These are phyloP conservation scores for Sminthopsis crassicaudata DNA, from an alignment of 2,113 vertebrate genomes.

Conservation along the genomic window DNA sequence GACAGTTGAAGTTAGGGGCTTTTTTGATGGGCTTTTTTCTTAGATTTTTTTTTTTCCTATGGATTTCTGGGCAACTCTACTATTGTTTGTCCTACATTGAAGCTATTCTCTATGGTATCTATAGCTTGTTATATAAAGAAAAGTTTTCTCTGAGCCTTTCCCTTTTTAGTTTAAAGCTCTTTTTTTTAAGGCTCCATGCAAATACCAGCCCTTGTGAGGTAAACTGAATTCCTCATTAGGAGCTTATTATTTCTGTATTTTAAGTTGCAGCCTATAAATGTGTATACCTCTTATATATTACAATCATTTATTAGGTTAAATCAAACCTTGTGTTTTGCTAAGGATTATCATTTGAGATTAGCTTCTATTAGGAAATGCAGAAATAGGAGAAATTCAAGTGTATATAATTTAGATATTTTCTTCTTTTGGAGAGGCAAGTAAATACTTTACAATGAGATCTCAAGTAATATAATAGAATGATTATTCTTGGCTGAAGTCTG, in stretches of 20 bases:
- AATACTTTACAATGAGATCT: neutral
- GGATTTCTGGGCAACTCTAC: neutral
- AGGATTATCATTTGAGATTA: neutral
- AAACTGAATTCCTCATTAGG: neutral
- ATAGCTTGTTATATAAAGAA: neutral
- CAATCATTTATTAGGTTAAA: slow-evolving; percentile 6
- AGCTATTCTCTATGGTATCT: neutral
- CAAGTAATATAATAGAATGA: neutral
- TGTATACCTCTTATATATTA: neutral
- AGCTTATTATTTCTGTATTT: neutral
- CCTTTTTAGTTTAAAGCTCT: neutral
- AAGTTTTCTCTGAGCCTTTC: neutral
- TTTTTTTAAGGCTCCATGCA: neutral
- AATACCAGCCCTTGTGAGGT: neutral
- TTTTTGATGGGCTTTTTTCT: too few relatives aligned
- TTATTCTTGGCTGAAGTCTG: slow-evolving; percentile 7
- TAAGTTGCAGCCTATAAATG: neutral
- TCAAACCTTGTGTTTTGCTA: neutral
- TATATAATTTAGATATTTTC: neutral
- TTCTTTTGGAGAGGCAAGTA: slow-evolving; percentile 2
- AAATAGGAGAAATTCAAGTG: neutral
- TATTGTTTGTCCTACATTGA: neutral
- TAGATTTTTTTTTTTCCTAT: neutral
- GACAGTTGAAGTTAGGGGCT: too few relatives aligned
- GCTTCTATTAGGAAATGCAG: neutral